Conservation (phyloP, 2,113 vertebrate species). For the Xyliphius kryptos region DNA sequence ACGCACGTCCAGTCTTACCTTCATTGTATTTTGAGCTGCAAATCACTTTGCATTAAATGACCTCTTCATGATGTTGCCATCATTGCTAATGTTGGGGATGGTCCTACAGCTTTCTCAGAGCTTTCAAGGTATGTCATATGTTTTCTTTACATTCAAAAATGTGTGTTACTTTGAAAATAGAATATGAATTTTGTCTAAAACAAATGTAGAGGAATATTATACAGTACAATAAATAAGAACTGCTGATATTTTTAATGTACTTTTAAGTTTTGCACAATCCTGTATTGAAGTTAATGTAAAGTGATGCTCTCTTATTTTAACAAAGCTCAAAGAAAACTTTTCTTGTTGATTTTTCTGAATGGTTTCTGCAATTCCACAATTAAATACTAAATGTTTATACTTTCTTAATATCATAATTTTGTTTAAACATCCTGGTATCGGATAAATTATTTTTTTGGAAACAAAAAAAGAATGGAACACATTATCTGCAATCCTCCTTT, state of each 20-base stretch:
- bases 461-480: not conserved
- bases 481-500: not conserved
- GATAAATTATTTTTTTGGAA: too few species aligned
- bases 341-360: not conserved
- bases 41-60: slow-evolving; percentile 34
- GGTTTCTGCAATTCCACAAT: not conserved
- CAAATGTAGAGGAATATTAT: too few species aligned
- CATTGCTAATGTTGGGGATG: slow-evolving; percentile 54
- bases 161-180: not conserved
- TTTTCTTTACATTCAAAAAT: not conserved
- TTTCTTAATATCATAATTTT: too few species aligned
- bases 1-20: slow-evolving; percentile 4
- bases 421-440: too few species aligned
- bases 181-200: not conserved
- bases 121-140: slow-evolving; percentile 54
- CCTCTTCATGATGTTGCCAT: slow-evolving; percentile 54
- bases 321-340: not conserved
- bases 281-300: not conserved
- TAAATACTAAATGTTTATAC: too few species aligned
- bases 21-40: slow-evolving; percentile 1
- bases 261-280: not conserved
- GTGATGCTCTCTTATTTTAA: not conserved
- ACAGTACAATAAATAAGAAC: too few species aligned
- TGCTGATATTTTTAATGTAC: too few species aligned
- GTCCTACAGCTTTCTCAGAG: slow-evolving; percentile 50